Evolutionary conservation across 2,888 invertebrate species (phyloP).

Genomic region (Rotaria socialis): DNA sequence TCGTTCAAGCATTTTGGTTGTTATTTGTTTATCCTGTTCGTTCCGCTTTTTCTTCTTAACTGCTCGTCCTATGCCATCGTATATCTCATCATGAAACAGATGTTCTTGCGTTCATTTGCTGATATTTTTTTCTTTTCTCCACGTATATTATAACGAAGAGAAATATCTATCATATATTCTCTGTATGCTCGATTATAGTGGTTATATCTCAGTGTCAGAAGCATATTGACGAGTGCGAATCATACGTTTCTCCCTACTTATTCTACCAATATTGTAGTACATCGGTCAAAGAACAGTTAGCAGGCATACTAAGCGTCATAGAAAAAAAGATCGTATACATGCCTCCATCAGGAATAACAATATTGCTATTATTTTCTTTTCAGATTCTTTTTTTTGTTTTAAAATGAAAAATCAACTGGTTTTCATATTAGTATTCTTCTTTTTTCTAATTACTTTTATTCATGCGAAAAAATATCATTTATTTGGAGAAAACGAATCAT

Average conservation of each 20-base stretch:
- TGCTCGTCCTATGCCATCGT: not conserved
- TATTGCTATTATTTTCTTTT: not conserved
- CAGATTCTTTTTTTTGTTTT: not conserved
- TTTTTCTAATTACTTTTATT: not conserved
- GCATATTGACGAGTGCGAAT: not conserved
- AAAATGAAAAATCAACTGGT: not conserved
- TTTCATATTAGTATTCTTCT: not conserved
- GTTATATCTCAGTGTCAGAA: not conserved
- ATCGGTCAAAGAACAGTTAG: not conserved
- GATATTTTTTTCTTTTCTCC: not conserved
- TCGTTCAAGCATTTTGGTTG: no score
- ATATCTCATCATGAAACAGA: not conserved
- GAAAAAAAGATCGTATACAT: not conserved
- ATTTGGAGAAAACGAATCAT: slow-evolving; percentile 19
- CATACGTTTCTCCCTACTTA: not conserved
- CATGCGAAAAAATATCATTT: slow-evolving; percentile 13
- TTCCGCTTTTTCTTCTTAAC: no score
- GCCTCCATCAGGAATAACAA: not conserved
- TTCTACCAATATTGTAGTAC: not conserved
- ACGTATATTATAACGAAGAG: not conserved
- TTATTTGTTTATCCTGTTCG: no score
- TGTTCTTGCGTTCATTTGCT: not conserved
- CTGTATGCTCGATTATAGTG: not conserved
- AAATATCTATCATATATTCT: not conserved
- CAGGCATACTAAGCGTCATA: not conserved